Evolutionary conservation across 2,113 vertebrate species (phyloP), one percentile per base, ranked within the genome.

Genomic region (Aegypius monachus): DNA sequence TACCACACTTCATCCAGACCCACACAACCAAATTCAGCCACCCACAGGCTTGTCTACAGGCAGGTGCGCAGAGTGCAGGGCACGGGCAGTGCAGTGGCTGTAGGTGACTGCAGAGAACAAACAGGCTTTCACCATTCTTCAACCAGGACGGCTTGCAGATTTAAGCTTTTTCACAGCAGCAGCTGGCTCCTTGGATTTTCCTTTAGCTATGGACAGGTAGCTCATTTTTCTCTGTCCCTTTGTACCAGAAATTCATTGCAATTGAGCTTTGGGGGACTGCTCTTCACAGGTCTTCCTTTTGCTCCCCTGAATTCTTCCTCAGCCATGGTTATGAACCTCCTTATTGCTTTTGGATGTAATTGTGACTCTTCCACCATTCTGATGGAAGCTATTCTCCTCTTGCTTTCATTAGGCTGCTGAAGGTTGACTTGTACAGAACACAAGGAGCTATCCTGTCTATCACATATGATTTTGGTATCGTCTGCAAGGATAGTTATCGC

Each of bases 11-110:
- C 72, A 36, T 3, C 31, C 77, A 66, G 52, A 10, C n/a, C 20
- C 67, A 14, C 36, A 13, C 4, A 10, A 45, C 45, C 50, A 1
- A 42, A 34, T 16, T 3, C 75, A 55, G 66, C 45, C 1, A 0
- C 1, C 16, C 43, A 5, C 1, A 16, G 43, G 16, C 32, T 62
- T 7, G 1, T 5, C 31, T 10, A 14, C 13, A 12, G 81, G 29
- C 58, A 72, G 25, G 58, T 13, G 29, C 42, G 21, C 16, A 6
- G 17, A 22, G 22, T 0, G 1, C 36, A 48, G 43, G 32, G 36
- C 42, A n/a, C 0, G 1, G 32, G 36, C 58, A 67, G 36, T 9
- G 21, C 13, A 9, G 36, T 0, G 16, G 47, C 50, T 50, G 40
- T 9, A 50, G n/a, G 31, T 8, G 17, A 52, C 65, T 17, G 13